Evolutionary conservation across 2,888 invertebrate genomes (phyloP), one percentile per base, ranked within the genome.

Genomic region (Stenchaetothrips biformis): DNA sequence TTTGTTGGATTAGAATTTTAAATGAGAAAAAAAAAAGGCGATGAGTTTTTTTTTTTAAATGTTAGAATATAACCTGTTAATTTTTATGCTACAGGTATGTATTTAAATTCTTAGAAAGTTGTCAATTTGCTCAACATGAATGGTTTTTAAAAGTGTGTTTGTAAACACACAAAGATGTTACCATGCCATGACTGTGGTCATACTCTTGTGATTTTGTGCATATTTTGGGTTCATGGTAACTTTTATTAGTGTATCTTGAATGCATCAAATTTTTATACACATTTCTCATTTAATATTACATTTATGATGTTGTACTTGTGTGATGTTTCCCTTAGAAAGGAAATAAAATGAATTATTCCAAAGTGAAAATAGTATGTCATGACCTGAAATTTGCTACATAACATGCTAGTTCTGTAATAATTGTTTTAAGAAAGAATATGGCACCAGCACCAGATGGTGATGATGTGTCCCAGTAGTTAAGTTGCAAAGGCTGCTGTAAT

Each of bases 201-300:
- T 74, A 74, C 25, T 74, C 25, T 74, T 74, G 67, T 74, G 67
- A 74, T 74, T 74, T 74, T 74, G 67, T 74, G 67, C 67, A 74
- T 74, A 74, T 21, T 74, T 74, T 74, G 67, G 67, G 67, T 74
- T 74, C 67, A 74, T 74, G 67, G 67, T 74, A 74, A 74, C 25
- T 11, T 74, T 74, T 74, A 74, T 74, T 25, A 25, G 67, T 53
- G 53, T 74, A 25, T 74, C 67, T 74, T 25, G 25, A 74, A 74
- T 21, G 67, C 67, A 74, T 74, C 67, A 74, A 74, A 74, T 74
- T 74, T 74, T 74, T 74, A 74, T 74, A 74, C 67, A 74, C 67
- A 74, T 74, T 25, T 74, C 67, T 25, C 67, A 74, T 74, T 74
- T n/a, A 74, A 25, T 74, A 74, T 25, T 25, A 74, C 13, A 18